Evolutionary conservation across 2,113 vertebrate genomes (phyloP).

Genomic region (Plectropomus leopardus): DNA sequence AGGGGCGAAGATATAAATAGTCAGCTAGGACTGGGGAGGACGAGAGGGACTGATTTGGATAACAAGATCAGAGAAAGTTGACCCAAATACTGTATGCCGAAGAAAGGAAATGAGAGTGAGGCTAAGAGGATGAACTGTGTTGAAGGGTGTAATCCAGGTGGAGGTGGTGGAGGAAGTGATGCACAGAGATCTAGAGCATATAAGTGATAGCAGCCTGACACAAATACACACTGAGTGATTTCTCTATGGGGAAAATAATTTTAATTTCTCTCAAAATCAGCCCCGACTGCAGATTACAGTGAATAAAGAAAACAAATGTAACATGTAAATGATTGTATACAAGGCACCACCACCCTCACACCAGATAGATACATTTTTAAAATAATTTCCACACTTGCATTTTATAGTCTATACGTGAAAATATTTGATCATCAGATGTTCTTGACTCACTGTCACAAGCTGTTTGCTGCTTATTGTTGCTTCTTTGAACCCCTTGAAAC

Average conservation of each 20-base stretch:
- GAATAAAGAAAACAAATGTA: too few species aligned
- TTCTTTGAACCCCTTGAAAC: too few species aligned
- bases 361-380: too few species aligned
- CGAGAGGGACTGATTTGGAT: constrained; percentile 36
- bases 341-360: not conserved
- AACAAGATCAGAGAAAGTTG: constrained; percentile 55
- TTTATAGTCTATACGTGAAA: too few species aligned
- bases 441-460: too few species aligned
- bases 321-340: not conserved
- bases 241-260: not conserved
- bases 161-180: not conserved
- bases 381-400: too few species aligned
- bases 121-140: constrained; percentile 13
- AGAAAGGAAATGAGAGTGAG: constrained; percentile 17
- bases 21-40: not conserved
- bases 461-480: too few species aligned
- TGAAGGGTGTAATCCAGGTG: constrained; percentile 32
- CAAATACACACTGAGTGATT: not conserved
- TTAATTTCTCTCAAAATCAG: not conserved
- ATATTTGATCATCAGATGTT: too few species aligned
- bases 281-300: not conserved
- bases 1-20: not conserved
- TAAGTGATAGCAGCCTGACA: not conserved
- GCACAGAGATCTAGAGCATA: not conserved
- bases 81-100: constrained; percentile 59